These are phyloP conservation scores for Mesitornis unicolor DNA, from an alignment of 2,113 vertebrate genomes.

Conservation along the genomic window DNA sequence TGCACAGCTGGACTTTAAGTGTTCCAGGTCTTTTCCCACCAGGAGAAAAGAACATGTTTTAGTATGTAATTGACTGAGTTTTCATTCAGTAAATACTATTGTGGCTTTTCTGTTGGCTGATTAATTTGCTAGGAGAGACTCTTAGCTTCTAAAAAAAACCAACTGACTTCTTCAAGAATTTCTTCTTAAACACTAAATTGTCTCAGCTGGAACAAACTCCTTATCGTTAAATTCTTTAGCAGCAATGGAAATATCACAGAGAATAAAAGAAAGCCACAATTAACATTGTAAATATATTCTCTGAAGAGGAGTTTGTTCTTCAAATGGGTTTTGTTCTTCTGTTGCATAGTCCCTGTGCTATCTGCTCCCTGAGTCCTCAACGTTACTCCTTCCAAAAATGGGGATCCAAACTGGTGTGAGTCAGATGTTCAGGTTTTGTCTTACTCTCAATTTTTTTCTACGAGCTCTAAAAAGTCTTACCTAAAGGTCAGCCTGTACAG, in stretches of 20 bases:
- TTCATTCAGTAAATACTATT: slow-evolving; percentile 55
- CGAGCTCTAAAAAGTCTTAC: not conserved
- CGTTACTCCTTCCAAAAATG: accelerated
- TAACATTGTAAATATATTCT: not conserved
- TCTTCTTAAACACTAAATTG: slow-evolving; percentile 29
- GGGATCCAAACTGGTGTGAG: not conserved
- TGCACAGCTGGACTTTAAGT: not conserved
- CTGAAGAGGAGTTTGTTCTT: not conserved
- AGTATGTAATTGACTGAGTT: slow-evolving; percentile 26
- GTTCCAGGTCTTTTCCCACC: not conserved
- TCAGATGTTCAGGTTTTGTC: not conserved
- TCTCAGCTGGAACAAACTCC: slow-evolving; percentile 1
- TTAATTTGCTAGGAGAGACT: slow-evolving; percentile 56
- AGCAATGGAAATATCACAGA: not conserved
- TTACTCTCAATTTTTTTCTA: not conserved
- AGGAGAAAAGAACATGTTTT: slow-evolving; percentile 13
- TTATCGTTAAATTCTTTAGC: not conserved
- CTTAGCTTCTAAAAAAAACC: not conserved
- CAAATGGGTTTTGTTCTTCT: not conserved
- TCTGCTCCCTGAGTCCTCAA: not conserved
- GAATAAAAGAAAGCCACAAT: not conserved
- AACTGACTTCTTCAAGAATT: not conserved
- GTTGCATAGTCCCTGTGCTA: not conserved
- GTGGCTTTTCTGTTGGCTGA: slow-evolving; percentile 20
- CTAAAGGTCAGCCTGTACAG: not conserved